Conservation (phyloP, 64 coral and sea anemone species). For the Dendrophyllia cribrosa region DNA sequence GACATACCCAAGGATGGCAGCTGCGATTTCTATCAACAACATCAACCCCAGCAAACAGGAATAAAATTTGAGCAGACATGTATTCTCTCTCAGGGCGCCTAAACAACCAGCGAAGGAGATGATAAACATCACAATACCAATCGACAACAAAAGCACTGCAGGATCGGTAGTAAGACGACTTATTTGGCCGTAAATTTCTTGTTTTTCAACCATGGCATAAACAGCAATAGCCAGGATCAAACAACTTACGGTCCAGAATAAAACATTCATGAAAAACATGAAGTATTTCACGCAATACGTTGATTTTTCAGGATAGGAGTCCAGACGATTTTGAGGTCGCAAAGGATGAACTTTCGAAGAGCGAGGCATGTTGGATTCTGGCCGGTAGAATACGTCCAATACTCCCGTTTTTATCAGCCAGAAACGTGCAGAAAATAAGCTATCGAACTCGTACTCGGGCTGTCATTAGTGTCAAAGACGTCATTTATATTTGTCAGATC, state of each 20-base stretch:
- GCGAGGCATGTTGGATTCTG: constrained; percentile 34
- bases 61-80: constrained; percentile 87
- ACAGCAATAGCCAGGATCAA: constrained; percentile 80
- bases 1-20: constrained; percentile 80
- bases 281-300: constrained; percentile 89
- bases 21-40: constrained; percentile 79
- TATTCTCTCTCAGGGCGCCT: constrained; percentile 93
- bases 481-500: too few species aligned
- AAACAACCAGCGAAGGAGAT: constrained; percentile 88
- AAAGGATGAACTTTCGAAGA: constrained; percentile 51
- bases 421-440: too few species aligned
- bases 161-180: constrained; percentile 84
- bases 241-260: constrained; percentile 88
- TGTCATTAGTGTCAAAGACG: too few species aligned
- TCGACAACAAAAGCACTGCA: constrained; percentile 65
- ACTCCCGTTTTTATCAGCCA: too few species aligned
- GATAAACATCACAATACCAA: constrained; percentile 84
- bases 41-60: constrained; percentile 73
- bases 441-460: too few species aligned
- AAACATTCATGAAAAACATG: constrained; percentile 95
- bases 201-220: constrained; percentile 90
- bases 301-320: constrained; percentile 84
- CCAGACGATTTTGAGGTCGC: neutral
- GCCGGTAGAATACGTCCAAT: too few species aligned
- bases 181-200: constrained; percentile 87